A percentile compares a stretch with the other conserved stretches of the same genome.
Evolutionary conservation across 1,140 invertebrate species (phyloP).

Genomic region (Ceratosolen fusciceps): DNA sequence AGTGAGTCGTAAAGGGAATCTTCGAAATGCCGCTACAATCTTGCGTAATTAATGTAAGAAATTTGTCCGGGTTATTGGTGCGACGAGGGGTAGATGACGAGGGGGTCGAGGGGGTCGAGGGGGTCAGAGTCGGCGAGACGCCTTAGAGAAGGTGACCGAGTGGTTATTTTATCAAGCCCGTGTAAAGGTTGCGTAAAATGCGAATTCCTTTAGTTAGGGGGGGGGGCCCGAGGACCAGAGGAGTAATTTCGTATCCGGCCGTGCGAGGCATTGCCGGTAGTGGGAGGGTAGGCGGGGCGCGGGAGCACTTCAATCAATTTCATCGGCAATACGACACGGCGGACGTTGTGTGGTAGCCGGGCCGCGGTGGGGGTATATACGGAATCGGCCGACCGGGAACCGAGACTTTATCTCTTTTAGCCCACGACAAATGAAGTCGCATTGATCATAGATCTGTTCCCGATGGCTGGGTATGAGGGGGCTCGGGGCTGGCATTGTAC

Average conservation of each 20-base stretch:
- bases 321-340: background rate
- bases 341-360: too few species aligned
- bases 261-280: too few species aligned
- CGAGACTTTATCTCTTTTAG: too few species aligned
- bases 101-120: too few species aligned
- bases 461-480: background rate
- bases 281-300: too few species aligned
- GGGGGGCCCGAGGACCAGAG: too few species aligned
- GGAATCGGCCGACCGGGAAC: too few species aligned
- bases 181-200: background rate
- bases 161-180: background rate
- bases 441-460: background rate
- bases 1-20: slow-evolving; percentile 12
- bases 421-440: background rate
- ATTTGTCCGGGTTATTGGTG: background rate
- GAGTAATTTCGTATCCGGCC: too few species aligned
- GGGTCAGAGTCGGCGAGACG: too few species aligned
- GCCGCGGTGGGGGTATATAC: too few species aligned
- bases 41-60: slow-evolving; percentile 11
- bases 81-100: too few species aligned
- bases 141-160: background rate
- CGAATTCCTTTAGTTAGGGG: background rate
- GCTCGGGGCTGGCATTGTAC: too few species aligned
- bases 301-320: background rate
- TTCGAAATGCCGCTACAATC: slow-evolving; percentile 33